Conservation (phyloP, 2,797 vertebrate species). For the Pseudochirops corinnae region DNA sequence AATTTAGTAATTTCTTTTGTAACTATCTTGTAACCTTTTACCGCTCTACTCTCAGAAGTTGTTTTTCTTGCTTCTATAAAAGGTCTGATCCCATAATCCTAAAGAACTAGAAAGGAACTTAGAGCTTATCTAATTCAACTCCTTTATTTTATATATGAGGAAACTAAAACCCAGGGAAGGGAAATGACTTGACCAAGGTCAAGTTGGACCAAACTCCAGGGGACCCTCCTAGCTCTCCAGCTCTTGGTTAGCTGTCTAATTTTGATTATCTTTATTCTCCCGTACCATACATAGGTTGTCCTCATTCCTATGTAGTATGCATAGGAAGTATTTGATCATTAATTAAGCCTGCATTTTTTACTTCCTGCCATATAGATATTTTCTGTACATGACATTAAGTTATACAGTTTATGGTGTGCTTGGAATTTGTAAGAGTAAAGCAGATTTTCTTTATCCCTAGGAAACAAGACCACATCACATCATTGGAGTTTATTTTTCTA, state of each 20-base stretch:
- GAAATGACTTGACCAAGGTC: not conserved
- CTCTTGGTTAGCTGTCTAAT: not conserved
- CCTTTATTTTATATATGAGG: not conserved
- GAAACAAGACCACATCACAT: not conserved
- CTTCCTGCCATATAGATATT: not conserved
- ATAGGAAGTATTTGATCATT: not conserved
- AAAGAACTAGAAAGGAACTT: not conserved
- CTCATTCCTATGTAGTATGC: not conserved
- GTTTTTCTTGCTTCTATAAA: not conserved
- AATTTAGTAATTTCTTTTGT: not conserved
- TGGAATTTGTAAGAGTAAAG: not conserved
- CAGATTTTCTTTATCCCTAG: not conserved
- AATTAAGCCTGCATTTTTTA: not conserved
- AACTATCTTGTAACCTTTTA: not conserved
- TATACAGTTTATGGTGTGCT: not conserved
- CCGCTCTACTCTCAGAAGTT: not conserved
- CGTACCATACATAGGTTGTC: not conserved
- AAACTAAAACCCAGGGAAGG: not conserved
- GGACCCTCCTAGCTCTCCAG: not conserved
- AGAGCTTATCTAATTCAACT: not conserved
- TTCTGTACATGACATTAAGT: not conserved
- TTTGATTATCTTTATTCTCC: not conserved
- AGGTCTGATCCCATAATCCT: not conserved
- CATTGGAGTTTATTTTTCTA: not conserved
- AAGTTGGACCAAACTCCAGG: not conserved